These are phyloP conservation scores for Epistrophella euchroma DNA, from an alignment of 2,888 invertebrate species.

Conservation along the genomic window DNA sequence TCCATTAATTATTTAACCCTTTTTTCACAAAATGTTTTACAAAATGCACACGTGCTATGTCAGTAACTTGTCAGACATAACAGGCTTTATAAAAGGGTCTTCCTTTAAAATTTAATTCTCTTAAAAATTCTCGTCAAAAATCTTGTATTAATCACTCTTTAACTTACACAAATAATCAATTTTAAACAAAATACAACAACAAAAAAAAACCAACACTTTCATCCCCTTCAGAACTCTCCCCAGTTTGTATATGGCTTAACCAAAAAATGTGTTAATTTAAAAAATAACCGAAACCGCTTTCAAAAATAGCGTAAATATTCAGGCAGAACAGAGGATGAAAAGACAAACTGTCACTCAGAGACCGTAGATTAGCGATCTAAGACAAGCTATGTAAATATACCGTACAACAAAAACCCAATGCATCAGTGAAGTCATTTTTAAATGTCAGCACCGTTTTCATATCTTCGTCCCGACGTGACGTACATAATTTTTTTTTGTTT, in stretches of 20 bases:
- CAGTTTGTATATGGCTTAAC: neutral
- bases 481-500: conserved; percentile 24
- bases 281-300: conserved; percentile 52
- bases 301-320: conserved; percentile 22
- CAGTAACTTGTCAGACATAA: conserved; percentile 34
- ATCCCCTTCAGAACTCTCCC: neutral
- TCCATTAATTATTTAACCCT: neutral
- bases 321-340: conserved; percentile 16
- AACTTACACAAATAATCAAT: conserved; percentile 14
- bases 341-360: conserved; percentile 60
- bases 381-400: neutral
- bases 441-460: conserved; percentile 62
- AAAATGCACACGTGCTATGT: conserved; percentile 27
- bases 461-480: conserved; percentile 2
- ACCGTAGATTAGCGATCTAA: conserved; percentile 65
- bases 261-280: conserved; percentile 53
- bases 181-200: conserved; percentile 2
- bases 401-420: conserved; percentile 28
- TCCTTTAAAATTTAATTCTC: conserved; percentile 23
- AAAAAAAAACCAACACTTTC: neutral
- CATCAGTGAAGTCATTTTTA: conserved; percentile 65
- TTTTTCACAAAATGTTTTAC: neutral
- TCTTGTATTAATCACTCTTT: conserved; percentile 52
- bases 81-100: neutral
- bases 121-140: conserved; percentile 10